Percentiles rank a stretch among this genome's conserved stretches.
Conservation (phyloP, 2,888 invertebrate species). For the Rhabditoides inermis region DNA sequence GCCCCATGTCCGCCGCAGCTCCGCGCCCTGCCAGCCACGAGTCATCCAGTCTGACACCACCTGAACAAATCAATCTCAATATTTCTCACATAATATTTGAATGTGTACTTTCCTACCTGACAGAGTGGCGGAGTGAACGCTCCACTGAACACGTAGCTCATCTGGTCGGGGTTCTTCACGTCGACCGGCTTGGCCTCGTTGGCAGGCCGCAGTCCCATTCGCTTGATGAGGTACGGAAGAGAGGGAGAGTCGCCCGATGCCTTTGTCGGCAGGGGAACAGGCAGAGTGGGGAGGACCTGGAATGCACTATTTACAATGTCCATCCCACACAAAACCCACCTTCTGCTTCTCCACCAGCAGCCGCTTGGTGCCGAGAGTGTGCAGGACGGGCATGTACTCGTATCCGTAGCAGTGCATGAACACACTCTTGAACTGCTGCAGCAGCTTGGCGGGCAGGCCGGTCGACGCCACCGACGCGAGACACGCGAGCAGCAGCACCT, state of each 20-base stretch:
- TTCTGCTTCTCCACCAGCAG: conserved; percentile 59
- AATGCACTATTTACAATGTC: conserved; percentile 3
- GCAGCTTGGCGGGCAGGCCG: conserved; percentile 25
- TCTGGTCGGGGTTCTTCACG: conserved; percentile 67
- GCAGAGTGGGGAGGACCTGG: no score
- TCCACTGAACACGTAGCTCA: conserved; percentile 86
- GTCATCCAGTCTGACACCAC: no score
- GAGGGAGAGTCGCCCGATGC: no score
- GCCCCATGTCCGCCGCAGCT: no score
- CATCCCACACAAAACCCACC: not conserved
- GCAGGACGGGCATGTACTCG: conserved; percentile 70
- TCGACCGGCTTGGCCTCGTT: no score
- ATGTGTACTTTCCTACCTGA: no score
- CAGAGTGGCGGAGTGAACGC: conserved; percentile 71
- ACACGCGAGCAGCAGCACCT: conserved; percentile 25
- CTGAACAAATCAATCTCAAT: no score
- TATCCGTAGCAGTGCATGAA: conserved; percentile 67
- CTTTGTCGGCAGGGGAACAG: no score
- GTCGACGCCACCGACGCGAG: conserved; percentile 23
- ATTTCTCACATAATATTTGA: no score
- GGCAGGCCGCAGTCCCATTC: no score
- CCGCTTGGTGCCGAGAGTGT: conserved; percentile 69
- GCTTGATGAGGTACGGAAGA: no score
- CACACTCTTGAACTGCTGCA: conserved; percentile 56
- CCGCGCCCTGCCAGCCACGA: no score